Base-by-base conservation (phyloP, 53 echinoderm and acorn worm genomes). In the Stichopus horrens region DNA sequence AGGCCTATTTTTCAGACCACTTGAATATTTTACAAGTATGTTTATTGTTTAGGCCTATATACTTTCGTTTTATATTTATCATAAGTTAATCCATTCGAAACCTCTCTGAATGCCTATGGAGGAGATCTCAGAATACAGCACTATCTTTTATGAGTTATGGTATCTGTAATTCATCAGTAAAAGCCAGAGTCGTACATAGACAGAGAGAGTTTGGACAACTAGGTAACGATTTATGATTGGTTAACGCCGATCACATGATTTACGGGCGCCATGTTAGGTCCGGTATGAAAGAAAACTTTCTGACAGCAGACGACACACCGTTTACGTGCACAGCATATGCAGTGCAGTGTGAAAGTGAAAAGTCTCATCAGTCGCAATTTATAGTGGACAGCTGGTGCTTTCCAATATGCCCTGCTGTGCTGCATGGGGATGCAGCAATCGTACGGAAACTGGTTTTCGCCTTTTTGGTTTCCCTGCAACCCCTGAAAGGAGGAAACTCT, bases 401-500 rank as follows among this genome's bases (percentile, higher is more conserved):
- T 59, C 6, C 11, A 76, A 51, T 52, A 76, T 76, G 76, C 76
- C 76, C 7, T 76, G 76, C 53, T 76, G 76, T 83, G 73, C 88
- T 77, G 92, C 88, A 55, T 68, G 53, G 37, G 87, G 88, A 23
- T 92, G 92, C 76, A 66, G 75, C 83, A 90, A 88, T 23, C 79
- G 82, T 14, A 86, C 90, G 22, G 90, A 90, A 57, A 87, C 53
- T 57, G 80, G 83, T 19, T 73, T 89, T 54, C 86, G 86, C 57
- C 58, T 92, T 87, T 82, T 86, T 76, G 75, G 57, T 21, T 92
- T 92, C 81, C 90, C 88, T 18, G 82, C 58, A 59, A 82, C 90
- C 81, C 74, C 82, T 65, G 4, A 73, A 81, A 90, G 92, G 75
- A 59, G 83, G 53, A 87, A 74, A 82, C 67, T 90, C 57, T 92